Evolutionary conservation across 1,140 invertebrate genomes (phyloP), one percentile per base, ranked within the genome.

Genomic region (Manduca sexta): DNA sequence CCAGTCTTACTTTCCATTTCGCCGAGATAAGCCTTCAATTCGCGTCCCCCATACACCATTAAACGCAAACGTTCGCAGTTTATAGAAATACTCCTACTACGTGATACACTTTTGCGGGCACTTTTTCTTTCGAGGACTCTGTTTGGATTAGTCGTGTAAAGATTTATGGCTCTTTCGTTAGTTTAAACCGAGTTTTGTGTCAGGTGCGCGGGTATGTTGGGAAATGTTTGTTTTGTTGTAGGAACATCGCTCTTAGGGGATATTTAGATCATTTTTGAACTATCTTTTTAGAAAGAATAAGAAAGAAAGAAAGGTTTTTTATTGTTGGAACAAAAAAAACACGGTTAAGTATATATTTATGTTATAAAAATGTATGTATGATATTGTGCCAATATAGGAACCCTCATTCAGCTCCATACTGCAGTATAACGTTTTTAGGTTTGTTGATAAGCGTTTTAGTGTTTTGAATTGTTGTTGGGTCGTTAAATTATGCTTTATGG

Each of bases 21-120:
- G 43, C 33, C 51, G 31, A 41, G 40, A 52, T 52, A 66, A 56
- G 52, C 49, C 45, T 45, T 42, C 43, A 56, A 64, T 60, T 37
- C 52, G 37, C 50, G 53, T 58, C 49, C 39, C 29, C 17, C 4
- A 56, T 51, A 63, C 53, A 50, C 60, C 69, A 68, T 69, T 68
- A 68, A 60, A 63, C 49, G 52, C 41, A 63, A 67, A 64, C 62
- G 64, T 62, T 59, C 55, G 49, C 55, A 60, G 61, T 73, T 71
- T 69, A 66, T 74, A 74, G 70, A 73, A 66, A 69, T 66, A 60
- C 51, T 41, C 47, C 49, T n/a, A 11, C 54, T 67, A 70, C 64
- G 67, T 69, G 71, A 65, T 65, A 58, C 52, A 55, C 46, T 63
- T 64, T 48, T 46, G 38, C 39, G 41, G 38, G 47, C 12, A 29